These are phyloP conservation scores for Eristalis intricaria DNA, from an alignment of 2,888 invertebrate genomes.

Conservation along the genomic window DNA sequence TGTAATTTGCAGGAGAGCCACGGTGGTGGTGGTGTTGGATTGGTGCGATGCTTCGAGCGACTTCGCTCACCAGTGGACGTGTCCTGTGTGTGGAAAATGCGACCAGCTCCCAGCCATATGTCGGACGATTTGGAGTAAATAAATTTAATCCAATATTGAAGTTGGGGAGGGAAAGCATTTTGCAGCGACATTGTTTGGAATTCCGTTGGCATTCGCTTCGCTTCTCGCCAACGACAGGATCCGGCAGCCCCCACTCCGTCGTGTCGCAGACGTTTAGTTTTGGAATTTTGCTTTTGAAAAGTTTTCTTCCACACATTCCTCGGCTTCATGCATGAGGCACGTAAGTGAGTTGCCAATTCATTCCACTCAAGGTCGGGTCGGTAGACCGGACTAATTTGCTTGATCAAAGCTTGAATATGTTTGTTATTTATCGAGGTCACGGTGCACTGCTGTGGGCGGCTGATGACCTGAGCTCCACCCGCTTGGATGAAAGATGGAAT, in stretches of 20 bases:
- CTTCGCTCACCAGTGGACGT: constrained; percentile 39
- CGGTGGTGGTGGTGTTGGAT: neutral
- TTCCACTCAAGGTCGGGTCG: constrained; percentile 5
- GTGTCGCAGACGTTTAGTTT: constrained; percentile 24
- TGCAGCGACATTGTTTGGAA: constrained; percentile 26
- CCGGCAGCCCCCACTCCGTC: neutral
- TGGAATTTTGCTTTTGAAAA: neutral
- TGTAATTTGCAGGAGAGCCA: constrained; percentile 39
- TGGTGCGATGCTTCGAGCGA: constrained; percentile 24
- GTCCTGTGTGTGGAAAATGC: constrained; percentile 28
- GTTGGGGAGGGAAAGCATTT: constrained; percentile 38
- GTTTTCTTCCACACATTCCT: neutral
- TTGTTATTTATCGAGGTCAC: constrained; percentile 12
- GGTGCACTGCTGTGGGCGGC: neutral
- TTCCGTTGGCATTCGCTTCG: constrained; percentile 26
- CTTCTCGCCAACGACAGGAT: too few relatives aligned
- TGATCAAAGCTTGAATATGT: constrained; percentile 37
- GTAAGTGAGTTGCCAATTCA: constrained; percentile 11
- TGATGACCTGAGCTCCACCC: neutral
- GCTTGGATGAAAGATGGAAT: neutral
- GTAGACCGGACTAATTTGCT: constrained; percentile 38
- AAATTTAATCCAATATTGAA: constrained; percentile 54
- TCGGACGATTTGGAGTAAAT: constrained; percentile 35
- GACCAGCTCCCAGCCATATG: constrained; percentile 19
- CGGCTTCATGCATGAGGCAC: neutral